These are phyloP conservation scores for Alcedo atthis DNA, from an alignment of 2,797 vertebrate species.

Conservation along the genomic window DNA sequence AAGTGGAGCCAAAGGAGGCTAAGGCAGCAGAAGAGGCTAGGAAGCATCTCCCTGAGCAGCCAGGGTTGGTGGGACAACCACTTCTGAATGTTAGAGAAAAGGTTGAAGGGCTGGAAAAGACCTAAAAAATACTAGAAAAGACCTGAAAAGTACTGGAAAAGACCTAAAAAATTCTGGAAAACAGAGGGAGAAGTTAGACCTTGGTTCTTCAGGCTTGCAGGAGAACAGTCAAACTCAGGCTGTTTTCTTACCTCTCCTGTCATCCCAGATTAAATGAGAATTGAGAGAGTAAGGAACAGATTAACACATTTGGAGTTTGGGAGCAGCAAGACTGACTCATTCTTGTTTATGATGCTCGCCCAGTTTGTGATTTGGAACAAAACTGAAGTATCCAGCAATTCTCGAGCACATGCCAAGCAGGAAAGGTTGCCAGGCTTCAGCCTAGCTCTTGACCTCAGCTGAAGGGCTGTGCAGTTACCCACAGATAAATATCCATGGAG, in stretches of 20 bases:
- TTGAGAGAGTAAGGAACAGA: neutral
- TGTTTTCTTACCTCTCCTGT: neutral
- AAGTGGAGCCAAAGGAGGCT: accelerated
- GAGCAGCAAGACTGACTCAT: neutral
- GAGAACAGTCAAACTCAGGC: neutral
- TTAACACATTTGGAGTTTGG: neutral
- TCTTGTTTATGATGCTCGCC: neutral
- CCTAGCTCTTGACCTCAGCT: neutral
- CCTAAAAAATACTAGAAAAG: neutral
- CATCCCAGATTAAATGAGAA: neutral
- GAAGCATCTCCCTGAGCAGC: neutral
- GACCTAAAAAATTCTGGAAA: neutral
- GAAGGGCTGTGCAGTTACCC: neutral
- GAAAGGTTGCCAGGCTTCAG: conserved; percentile 4
- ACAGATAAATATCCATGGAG: conserved; percentile 10
- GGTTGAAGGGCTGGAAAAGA: neutral
- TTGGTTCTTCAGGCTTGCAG: neutral
- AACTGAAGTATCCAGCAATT: neutral
- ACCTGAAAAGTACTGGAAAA: no score
- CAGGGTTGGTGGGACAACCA: neutral
- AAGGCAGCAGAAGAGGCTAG: accelerated
- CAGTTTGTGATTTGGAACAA: conserved; percentile 12
- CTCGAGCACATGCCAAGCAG: neutral
- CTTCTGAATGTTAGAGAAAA: neutral
- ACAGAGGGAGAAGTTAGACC: neutral